Base-by-base conservation (phyloP, 2,888 invertebrate species). In the Hypena proboscidalis region DNA sequence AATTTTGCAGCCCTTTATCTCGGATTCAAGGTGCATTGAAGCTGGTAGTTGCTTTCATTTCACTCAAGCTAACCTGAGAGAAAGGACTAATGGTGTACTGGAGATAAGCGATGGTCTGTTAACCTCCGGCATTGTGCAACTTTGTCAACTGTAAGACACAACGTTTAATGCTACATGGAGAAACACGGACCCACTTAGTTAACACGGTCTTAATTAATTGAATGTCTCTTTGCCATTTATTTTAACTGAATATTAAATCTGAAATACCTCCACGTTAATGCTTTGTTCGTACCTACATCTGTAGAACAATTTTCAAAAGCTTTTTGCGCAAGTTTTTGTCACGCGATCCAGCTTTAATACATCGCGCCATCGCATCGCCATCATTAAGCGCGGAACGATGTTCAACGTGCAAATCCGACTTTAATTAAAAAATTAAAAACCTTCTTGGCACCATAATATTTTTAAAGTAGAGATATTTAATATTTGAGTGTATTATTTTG, bases 351-450 rank as follows among this genome's bases (percentile, higher is more conserved):
- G 4, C 9, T 31, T 25, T 25, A 15, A 20, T 26, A 20, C n/a
- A 13, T 10, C n/a, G n/a, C n/a, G n/a, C n/a, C n/a, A n/a, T n/a
- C n/a, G n/a, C n/a, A n/a, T n/a, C 25, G 9, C 25, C 20, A 10
- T 10, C 21, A 32, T 45, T 37, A 27, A 6, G 47, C 11, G 11
- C 21, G 27, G 5, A 51, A 44, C 22, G 31, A 36, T 44, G 34
- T 46, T 39, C 11, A 25, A 5, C 21, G 26, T 43, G 31, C n/a
- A 58, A 48, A 46, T 26, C 31, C 19, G 29, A 38, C 31, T 30
- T 49, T 53, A 37, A 53, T 49, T 43, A 43, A 36, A 53, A 51
- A 31, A n/a, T n/a, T n/a, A n/a, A n/a, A n/a, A n/a, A n/a, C n/a
- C n/a, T n/a, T n/a, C n/a, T n/a, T n/a, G n/a, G n/a, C n/a, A n/a